These are phyloP conservation scores for Cydia splendana DNA, from an alignment of 1,140 invertebrate genomes.

Conservation along the genomic window DNA sequence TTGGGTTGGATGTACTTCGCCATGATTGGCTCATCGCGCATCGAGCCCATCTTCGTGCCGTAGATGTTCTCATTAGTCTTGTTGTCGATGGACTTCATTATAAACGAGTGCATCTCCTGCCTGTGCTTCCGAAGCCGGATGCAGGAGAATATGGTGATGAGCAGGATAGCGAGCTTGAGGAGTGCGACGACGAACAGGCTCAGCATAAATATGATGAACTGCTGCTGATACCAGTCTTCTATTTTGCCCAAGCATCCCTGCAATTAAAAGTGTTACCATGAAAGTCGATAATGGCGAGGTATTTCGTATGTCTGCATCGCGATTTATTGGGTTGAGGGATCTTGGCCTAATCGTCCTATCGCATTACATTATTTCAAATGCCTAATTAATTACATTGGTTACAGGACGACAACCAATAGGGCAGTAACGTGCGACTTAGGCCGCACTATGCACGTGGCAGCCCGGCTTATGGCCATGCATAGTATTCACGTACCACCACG, in stretches of 20 bases:
- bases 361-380: too few species aligned
- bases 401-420: too few species aligned
- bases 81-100: conserved; percentile 62
- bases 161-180: conserved; percentile 85
- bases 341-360: too few species aligned
- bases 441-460: too few species aligned
- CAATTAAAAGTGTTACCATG: conserved; percentile 49
- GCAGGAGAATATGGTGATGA: conserved; percentile 86
- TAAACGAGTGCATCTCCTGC: conserved; percentile 62
- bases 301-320: too few species aligned
- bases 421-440: too few species aligned
- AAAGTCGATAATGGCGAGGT: not conserved
- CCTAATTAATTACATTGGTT: too few species aligned
- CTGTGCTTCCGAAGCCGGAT: conserved; percentile 77
- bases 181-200: conserved; percentile 84
- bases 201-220: conserved; percentile 86
- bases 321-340: too few species aligned
- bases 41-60: conserved; percentile 58
- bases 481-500: conserved; percentile 68
- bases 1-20: conserved; percentile 77
- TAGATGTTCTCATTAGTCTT: conserved; percentile 73
- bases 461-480: too few species aligned
- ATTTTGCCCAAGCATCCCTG: conserved; percentile 86
- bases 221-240: conserved; percentile 88
- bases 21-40: conserved; percentile 66